Evolutionary conservation across 1,140 invertebrate genomes (phyloP).

Genomic region (Drosophila pseudoobscura): DNA sequence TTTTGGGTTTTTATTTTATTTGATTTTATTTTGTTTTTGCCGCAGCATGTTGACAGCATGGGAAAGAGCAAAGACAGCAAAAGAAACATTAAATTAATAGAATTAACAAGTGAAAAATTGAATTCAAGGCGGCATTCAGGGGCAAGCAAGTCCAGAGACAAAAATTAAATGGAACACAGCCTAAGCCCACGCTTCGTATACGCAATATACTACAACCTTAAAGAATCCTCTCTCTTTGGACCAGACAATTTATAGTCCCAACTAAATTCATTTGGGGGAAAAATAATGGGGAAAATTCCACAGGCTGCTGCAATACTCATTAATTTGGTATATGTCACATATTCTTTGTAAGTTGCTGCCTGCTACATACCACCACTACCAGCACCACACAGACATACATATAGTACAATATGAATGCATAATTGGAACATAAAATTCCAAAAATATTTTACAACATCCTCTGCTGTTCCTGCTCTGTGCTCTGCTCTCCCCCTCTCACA

Average conservation of each 20-base stretch:
- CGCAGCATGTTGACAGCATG: constrained; percentile 45
- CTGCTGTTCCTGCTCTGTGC: neutral
- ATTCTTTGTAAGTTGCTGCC: constrained; percentile 34
- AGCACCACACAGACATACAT: constrained; percentile 11
- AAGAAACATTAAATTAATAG: constrained; percentile 70
- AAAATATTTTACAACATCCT: constrained; percentile 72
- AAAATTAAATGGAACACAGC: constrained; percentile 40
- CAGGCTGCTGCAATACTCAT: constrained; percentile 58
- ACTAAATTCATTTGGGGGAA: constrained; percentile 48
- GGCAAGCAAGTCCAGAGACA: constrained; percentile 26
- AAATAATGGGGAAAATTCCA: constrained; percentile 53
- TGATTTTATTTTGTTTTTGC: constrained; percentile 5
- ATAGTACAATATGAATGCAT: constrained; percentile 65
- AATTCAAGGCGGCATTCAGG: constrained; percentile 70
- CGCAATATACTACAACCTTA: neutral
- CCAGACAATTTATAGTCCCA: constrained; percentile 16
- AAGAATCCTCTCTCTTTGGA: neutral
- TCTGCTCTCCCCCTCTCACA: too few relatives aligned
- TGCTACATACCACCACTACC: neutral
- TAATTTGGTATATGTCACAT: constrained; percentile 60
- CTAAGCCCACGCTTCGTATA: constrained; percentile 10
- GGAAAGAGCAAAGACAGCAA: constrained; percentile 58
- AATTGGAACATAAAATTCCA: constrained; percentile 78
- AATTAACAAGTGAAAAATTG: constrained; percentile 62
- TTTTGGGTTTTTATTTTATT: constrained; percentile 18